Conservation (phyloP, 2,113 vertebrate genomes). For the Globicephala melas region DNA sequence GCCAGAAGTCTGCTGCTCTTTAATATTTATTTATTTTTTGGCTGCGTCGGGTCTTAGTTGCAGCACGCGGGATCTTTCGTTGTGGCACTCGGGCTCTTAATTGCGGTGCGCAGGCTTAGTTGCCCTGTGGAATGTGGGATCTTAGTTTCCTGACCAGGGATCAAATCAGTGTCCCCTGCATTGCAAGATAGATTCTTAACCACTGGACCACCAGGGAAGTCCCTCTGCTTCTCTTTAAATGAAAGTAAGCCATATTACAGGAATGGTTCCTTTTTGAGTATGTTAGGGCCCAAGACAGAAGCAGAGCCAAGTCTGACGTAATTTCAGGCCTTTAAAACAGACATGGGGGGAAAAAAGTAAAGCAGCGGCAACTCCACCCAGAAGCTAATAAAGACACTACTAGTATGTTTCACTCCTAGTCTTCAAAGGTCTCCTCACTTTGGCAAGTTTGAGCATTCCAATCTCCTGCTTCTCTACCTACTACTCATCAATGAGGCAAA, state of each 20-base stretch:
- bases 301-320: neutral
- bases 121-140: no score
- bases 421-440: neutral
- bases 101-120: no score
- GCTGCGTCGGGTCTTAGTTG: no score
- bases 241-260: neutral
- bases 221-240: neutral
- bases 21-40: no score
- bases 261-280: neutral
- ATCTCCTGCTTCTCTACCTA: neutral
- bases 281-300: neutral
- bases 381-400: neutral
- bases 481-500: neutral
- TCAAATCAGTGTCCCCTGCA: no score
- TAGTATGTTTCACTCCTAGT: neutral
- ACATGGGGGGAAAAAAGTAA: neutral
- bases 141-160: no score
- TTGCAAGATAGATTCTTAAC: no score
- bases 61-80: no score
- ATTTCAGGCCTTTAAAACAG: neutral
- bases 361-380: neutral
- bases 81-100: no score
- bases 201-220: no score
- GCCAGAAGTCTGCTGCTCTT: neutral
- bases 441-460: neutral